These are phyloP conservation scores for Bimastos eiseni DNA, from an alignment of 2,888 invertebrate genomes.

Conservation along the genomic window DNA sequence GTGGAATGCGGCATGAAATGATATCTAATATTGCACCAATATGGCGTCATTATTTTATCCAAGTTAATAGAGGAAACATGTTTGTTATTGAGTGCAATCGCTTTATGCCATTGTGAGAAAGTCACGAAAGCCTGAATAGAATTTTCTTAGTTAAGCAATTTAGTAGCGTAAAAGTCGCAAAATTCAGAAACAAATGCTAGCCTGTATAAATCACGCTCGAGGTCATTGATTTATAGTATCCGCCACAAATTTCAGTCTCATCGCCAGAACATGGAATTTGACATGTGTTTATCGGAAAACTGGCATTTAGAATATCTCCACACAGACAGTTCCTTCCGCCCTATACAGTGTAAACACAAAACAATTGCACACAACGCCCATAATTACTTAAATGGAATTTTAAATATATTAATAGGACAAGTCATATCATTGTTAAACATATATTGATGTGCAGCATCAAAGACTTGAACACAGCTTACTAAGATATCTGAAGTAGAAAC, in stretches of 20 bases:
- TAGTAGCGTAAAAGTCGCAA: too few species aligned
- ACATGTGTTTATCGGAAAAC: not conserved
- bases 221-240: not conserved
- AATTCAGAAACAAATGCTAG: not conserved
- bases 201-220: not conserved
- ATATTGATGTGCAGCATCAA: too few species aligned
- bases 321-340: not conserved
- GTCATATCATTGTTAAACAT: too few species aligned
- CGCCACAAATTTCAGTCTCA: not conserved
- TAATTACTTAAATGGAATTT: not conserved
- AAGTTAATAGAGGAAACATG: too few species aligned
- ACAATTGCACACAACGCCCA: not conserved
- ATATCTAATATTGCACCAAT: too few species aligned
- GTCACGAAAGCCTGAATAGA: too few species aligned
- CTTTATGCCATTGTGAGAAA: too few species aligned
- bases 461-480: not conserved
- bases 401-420: not conserved
- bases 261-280: not conserved
- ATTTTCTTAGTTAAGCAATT: too few species aligned
- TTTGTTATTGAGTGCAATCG: too few species aligned
- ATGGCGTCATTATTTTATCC: too few species aligned
- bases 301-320: not conserved
- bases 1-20: too few species aligned
- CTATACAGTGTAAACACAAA: too few species aligned
- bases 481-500: not conserved